Base-by-base conservation (phyloP, 2,888 invertebrate genomes). In the Drosophila diplacantha region DNA sequence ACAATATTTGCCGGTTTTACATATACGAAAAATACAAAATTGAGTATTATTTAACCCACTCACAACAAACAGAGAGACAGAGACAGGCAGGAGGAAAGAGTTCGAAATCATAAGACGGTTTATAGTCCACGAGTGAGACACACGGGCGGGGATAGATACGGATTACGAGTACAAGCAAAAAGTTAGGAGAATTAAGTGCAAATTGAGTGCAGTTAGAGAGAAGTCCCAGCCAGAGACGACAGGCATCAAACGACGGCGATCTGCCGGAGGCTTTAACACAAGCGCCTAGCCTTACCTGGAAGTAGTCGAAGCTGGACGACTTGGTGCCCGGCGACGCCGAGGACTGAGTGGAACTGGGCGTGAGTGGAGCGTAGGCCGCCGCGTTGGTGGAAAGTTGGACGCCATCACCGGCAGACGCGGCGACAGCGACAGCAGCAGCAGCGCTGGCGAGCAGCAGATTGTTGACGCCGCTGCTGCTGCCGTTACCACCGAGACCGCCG, bases 281-380 rank as follows among this genome's bases (percentile, higher is more conserved):
- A 20, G 18, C 16, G 29, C 35, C 11, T 12, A 12, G 26, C 69
- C 74, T 85, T 74, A 88, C 88, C 85, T 87, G 87, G 79, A 88
- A 87, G 68, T 85, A 83, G 70, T 88, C 88, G 72, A 85, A 87
- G 60, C 73, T 82, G 46, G 85, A 81, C 71, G 85, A 81, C 71
- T 85, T 86, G 58, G 83, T 74, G 55, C 84, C 85, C 55, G 86
- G 87, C 57, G 87, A 87, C 51, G 85, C 84, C 63, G 87, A 87
- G 16, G 87, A 87, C 69, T 87, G 87, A 34, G 87, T 86, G 51
- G 88, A 88, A 58, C 85, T 87, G 32, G 87, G 87, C 59, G 88
- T 87, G 34, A 87, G 68, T 22, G 88, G 86, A 69, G 85, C 80
- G 71, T 87, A 88, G 62, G 64, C 60, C 35, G 69, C 73, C 51